A percentile compares a stretch with the other conserved stretches of the same genome.
Conservation (phyloP, 2,888 invertebrate genomes). For the Machimus rusticus region DNA sequence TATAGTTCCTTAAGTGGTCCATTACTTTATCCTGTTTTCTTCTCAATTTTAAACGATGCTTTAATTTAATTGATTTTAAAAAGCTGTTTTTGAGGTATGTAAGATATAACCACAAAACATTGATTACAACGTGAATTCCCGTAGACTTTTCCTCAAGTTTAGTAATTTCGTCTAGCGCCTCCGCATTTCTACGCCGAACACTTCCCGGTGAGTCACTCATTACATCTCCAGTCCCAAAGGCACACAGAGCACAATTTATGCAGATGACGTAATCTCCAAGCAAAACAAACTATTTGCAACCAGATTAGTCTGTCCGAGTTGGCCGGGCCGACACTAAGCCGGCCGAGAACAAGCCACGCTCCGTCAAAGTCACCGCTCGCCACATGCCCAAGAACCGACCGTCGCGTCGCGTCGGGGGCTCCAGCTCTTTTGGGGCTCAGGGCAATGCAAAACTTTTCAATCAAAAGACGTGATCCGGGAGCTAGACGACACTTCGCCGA, state of each 20-base stretch:
- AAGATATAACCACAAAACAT: too few species aligned
- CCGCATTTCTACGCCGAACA: neutral
- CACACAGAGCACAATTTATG: slow-evolving; percentile 22
- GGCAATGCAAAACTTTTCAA: slow-evolving; percentile 31
- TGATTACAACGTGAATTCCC: neutral
- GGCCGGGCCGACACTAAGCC: neutral
- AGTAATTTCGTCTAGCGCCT: neutral
- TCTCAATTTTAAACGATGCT: too few species aligned
- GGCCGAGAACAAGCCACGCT: neutral
- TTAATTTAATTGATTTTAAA: too few species aligned
- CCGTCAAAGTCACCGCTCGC: neutral
- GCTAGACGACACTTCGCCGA: neutral
- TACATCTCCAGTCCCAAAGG: neutral
- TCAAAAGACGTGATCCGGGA: slow-evolving; percentile 5
- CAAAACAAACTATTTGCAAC: slow-evolving; percentile 36
- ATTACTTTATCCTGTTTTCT: too few species aligned
- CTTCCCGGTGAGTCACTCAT: neutral
- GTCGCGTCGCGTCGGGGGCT: too few species aligned
- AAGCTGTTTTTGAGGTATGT: too few species aligned
- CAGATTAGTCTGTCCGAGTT: slow-evolving; percentile 21
- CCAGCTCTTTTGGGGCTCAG: neutral
- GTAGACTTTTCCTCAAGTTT: neutral
- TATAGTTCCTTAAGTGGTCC: too few species aligned
- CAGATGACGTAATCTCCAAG: slow-evolving; percentile 29
- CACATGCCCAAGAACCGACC: neutral